phyloP scores from a whole-genome alignment of 2,888 invertebrate genomes.

The Monochamus alternatus region DNA sequence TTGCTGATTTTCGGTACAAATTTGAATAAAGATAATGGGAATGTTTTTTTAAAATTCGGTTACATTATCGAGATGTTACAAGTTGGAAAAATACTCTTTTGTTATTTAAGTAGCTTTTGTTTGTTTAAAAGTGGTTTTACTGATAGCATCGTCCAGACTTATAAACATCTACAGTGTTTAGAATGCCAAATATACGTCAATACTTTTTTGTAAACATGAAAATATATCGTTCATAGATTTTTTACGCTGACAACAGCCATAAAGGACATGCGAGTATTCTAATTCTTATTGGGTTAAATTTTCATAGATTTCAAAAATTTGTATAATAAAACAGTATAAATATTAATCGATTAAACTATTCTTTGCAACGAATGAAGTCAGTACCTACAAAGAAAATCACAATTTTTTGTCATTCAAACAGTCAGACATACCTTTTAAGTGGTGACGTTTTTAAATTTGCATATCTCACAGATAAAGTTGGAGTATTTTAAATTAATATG shows the following conservation, averaged over 20 bases:
- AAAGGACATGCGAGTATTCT: no score
- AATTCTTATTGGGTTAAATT: no score
- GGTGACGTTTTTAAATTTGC: background rate
- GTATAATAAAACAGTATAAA: no score
- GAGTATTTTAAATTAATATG: background rate
- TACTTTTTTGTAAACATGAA: background rate
- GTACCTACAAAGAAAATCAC: background rate
- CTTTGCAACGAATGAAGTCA: background rate
- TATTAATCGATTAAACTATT: no score
- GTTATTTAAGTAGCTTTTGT: slow-evolving; percentile 3
- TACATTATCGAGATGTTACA: background rate
- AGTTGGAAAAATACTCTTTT: background rate
- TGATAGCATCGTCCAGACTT: background rate
- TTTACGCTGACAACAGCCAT: no score
- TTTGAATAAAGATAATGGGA: slow-evolving; percentile 6
- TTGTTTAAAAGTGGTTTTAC: background rate
- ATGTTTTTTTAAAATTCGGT: background rate
- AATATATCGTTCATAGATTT: background rate
- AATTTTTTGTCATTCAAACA: background rate
- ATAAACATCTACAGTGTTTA: slow-evolving; percentile 9
- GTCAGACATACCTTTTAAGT: background rate
- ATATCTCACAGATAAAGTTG: background rate
- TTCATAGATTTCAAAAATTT: no score
- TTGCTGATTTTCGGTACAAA: background rate
- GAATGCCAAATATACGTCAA: slow-evolving; percentile 6